Evolutionary conservation across 1,140 invertebrate genomes (phyloP).

Genomic region (Drosophila parvula): DNA sequence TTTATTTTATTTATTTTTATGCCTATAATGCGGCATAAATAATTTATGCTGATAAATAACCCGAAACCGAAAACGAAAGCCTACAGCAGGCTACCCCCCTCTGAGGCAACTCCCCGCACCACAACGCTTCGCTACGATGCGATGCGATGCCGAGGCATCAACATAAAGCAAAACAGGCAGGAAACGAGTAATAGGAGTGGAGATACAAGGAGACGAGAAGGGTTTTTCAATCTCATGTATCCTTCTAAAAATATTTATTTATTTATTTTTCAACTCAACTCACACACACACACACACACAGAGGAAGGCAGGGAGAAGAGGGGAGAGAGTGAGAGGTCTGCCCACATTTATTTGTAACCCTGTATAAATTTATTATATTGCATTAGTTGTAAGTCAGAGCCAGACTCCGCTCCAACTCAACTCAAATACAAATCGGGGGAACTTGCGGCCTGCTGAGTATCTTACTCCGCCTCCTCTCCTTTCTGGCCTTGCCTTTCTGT

Average conservation of each 20-base stretch:
- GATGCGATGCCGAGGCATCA: slow-evolving; percentile 26
- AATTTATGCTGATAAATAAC: slow-evolving; percentile 83
- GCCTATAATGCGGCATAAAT: slow-evolving; percentile 80
- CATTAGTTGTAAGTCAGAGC: slow-evolving; percentile 79
- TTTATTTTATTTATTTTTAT: slow-evolving; percentile 83
- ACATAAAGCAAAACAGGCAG: slow-evolving; percentile 75
- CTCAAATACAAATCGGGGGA: slow-evolving; percentile 32
- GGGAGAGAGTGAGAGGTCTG: slow-evolving; percentile 15
- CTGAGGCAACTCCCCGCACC: slow-evolving; percentile 34
- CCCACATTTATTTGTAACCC: slow-evolving; percentile 74
- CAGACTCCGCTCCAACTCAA: slow-evolving; percentile 32
- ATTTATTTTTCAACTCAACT: slow-evolving; percentile 74
- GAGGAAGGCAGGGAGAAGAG: background rate
- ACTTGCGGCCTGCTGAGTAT: slow-evolving; percentile 50
- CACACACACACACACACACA: slow-evolving; percentile 25
- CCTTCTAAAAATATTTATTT: slow-evolving; percentile 82
- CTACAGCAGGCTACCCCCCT: slow-evolving; percentile 39
- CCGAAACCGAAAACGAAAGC: slow-evolving; percentile 55
- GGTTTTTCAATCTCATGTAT: slow-evolving; percentile 66
- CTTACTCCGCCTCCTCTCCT: slow-evolving; percentile 5
- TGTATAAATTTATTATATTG: slow-evolving; percentile 83
- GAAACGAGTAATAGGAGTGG: slow-evolving; percentile 25
- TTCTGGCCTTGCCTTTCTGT: slow-evolving; percentile 7
- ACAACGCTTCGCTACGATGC: slow-evolving; percentile 1
- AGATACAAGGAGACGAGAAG: slow-evolving; percentile 7